Conservation (phyloP, 2,888 invertebrate genomes). For the Cinara cedri region DNA sequence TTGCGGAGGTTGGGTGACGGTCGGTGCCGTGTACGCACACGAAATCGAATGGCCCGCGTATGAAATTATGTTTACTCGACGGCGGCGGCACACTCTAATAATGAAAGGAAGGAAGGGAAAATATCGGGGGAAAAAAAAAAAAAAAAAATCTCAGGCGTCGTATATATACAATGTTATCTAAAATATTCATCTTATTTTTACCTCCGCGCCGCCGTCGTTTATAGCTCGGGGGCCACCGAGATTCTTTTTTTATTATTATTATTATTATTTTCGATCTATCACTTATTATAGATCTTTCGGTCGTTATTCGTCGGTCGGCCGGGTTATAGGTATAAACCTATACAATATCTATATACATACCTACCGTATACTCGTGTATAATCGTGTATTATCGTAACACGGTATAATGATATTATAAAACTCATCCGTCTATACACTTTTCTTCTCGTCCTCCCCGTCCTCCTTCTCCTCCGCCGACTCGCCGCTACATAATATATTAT, state of each 20-base stretch:
- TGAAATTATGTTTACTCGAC: conserved; percentile 16
- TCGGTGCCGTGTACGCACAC: neutral
- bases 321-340: too few relatives aligned
- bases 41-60: conserved; percentile 1
- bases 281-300: conserved; percentile 8
- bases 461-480: too few relatives aligned
- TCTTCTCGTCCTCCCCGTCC: too few relatives aligned
- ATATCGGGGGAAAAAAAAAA: neutral
- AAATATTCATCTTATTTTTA: conserved; percentile 35
- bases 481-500: too few relatives aligned
- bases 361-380: too few relatives aligned
- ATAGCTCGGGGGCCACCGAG: neutral
- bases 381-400: too few relatives aligned
- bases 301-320: neutral
- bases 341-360: too few relatives aligned
- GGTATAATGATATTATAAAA: too few relatives aligned
- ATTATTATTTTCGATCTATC: conserved; percentile 1
- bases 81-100: conserved; percentile 7
- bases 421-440: too few relatives aligned
- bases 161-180: conserved; percentile 26
- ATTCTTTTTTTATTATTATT: neutral
- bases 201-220: neutral
- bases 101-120: too few relatives aligned
- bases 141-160: conserved; percentile 36
- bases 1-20: neutral